Percentiles rank a stretch among this genome's conserved stretches.
These are phyloP conservation scores for Tortricodes alternella DNA, from an alignment of 2,888 invertebrate species.

Conservation along the genomic window DNA sequence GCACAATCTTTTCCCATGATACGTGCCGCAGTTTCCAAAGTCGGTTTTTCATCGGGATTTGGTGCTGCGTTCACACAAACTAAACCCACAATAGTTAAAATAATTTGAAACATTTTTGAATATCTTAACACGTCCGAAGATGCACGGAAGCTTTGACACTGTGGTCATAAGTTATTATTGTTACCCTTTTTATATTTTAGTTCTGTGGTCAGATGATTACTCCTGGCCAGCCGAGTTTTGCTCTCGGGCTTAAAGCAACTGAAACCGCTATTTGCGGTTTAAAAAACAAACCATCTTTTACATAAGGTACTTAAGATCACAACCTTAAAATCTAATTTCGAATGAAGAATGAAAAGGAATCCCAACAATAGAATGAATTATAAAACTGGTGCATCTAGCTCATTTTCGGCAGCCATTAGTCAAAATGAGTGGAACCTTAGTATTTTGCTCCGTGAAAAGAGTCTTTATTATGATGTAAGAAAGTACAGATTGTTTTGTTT, in stretches of 20 bases:
- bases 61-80: constrained; percentile 46
- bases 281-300: constrained; percentile 3
- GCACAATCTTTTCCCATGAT: constrained; percentile 54
- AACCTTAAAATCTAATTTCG: constrained; percentile 37
- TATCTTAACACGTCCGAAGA: constrained; percentile 44
- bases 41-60: constrained; percentile 43
- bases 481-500: constrained; percentile 34
- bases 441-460: constrained; percentile 31
- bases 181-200: constrained; percentile 65
- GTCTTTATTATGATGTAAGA: constrained; percentile 31
- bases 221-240: constrained; percentile 49
- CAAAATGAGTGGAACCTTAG: constrained; percentile 39
- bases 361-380: constrained; percentile 26
- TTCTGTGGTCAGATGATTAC: constrained; percentile 63
- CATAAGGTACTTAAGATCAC: constrained; percentile 20
- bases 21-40: constrained; percentile 41
- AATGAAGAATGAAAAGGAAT: constrained; percentile 22
- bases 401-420: constrained; percentile 53
- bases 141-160: constrained; percentile 44
- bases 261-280: constrained; percentile 33
- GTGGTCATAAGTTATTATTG: constrained; percentile 46
- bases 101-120: constrained; percentile 51
- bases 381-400: constrained; percentile 39
- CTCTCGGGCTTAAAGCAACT: constrained; percentile 40
- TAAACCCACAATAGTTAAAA: constrained; percentile 42